A percentile compares a stretch with the other conserved stretches of the same genome.
These are phyloP conservation scores for Seira sanloemensis DNA, from an alignment of 2,888 invertebrate genomes.

Conservation along the genomic window DNA sequence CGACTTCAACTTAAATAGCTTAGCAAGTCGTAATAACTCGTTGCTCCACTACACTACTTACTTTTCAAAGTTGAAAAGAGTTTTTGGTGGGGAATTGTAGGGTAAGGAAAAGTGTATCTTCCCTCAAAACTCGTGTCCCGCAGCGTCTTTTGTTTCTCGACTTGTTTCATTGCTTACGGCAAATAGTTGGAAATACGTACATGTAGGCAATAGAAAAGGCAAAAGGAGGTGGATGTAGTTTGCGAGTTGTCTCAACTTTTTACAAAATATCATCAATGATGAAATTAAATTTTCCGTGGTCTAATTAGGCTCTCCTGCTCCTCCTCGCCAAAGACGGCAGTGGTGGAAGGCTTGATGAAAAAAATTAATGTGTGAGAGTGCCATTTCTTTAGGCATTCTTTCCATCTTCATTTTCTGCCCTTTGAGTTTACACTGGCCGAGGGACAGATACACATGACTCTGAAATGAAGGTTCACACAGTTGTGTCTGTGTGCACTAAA, in stretches of 20 bases:
- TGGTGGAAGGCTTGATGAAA: background rate
- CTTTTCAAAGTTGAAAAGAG: background rate
- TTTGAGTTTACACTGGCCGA: background rate
- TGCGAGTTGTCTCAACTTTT: constrained; percentile 62
- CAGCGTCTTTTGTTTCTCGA: background rate
- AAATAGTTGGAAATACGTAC: no score
- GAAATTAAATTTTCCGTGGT: constrained; percentile 68
- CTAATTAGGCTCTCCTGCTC: constrained; percentile 58
- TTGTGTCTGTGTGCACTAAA: background rate
- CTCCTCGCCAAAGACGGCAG: background rate
- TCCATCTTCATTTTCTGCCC: background rate
- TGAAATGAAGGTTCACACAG: background rate
- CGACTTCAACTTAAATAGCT: constrained; percentile 23
- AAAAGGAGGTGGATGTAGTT: constrained; percentile 16
- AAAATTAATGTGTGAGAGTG: background rate
- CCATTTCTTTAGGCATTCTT: background rate
- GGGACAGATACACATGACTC: background rate
- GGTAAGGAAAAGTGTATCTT: background rate
- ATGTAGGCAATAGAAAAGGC: no score
- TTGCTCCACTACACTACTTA: constrained; percentile 26
- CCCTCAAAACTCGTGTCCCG: background rate
- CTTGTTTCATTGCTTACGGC: background rate
- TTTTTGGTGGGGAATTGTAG: background rate
- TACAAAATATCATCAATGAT: constrained; percentile 66
- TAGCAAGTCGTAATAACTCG: constrained; percentile 36